These are phyloP conservation scores for Aurelia aurita DNA, from an alignment of 30 jellyfish, hydroid and myxozoan genomes.

Conservation along the genomic window DNA sequence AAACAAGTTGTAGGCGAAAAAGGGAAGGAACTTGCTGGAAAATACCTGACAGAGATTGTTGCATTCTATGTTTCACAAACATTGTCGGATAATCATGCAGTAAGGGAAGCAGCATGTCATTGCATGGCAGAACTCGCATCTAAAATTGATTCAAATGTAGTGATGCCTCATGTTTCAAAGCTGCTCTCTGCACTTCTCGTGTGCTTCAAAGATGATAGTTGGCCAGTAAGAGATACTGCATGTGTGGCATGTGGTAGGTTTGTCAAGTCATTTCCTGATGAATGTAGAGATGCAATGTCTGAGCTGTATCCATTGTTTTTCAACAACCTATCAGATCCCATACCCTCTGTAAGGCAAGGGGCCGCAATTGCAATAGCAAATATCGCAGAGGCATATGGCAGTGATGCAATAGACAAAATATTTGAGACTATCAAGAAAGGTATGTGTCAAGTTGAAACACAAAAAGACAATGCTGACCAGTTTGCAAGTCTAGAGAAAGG, in stretches of 20 bases:
- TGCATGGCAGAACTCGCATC: slow-evolving; percentile 98
- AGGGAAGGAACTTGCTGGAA: slow-evolving; percentile 88
- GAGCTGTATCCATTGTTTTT: slow-evolving; percentile 89
- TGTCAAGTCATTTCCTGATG: slow-evolving; percentile 82
- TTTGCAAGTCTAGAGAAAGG: slow-evolving; percentile 98
- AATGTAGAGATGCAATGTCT: slow-evolving; percentile 65
- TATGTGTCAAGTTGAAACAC: slow-evolving; percentile 62
- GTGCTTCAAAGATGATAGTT: slow-evolving; percentile 98
- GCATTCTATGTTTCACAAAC: slow-evolving; percentile 88
- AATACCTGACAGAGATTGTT: slow-evolving; percentile 65
- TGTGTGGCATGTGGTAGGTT: slow-evolving; percentile 99
- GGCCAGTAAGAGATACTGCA: slow-evolving; percentile 99
- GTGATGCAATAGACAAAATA: slow-evolving; percentile 61
- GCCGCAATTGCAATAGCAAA: slow-evolving; percentile 93
- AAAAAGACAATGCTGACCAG: slow-evolving; percentile 82
- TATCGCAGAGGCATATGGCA: slow-evolving; percentile 86
- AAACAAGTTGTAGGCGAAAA: slow-evolving; percentile 79
- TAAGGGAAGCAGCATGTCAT: slow-evolving; percentile 99
- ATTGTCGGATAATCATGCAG: slow-evolving; percentile 97
- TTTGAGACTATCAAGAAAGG: slow-evolving; percentile 68
- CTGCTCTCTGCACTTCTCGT: slow-evolving; percentile 81
- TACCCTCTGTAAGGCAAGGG: slow-evolving; percentile 98
- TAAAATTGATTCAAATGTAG: slow-evolving; percentile 63
- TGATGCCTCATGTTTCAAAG: slow-evolving; percentile 74
- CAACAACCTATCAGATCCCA: slow-evolving; percentile 90